These are phyloP conservation scores for Triplophysa bombifrons DNA, from an alignment of 2,797 vertebrate genomes.

Conservation along the genomic window DNA sequence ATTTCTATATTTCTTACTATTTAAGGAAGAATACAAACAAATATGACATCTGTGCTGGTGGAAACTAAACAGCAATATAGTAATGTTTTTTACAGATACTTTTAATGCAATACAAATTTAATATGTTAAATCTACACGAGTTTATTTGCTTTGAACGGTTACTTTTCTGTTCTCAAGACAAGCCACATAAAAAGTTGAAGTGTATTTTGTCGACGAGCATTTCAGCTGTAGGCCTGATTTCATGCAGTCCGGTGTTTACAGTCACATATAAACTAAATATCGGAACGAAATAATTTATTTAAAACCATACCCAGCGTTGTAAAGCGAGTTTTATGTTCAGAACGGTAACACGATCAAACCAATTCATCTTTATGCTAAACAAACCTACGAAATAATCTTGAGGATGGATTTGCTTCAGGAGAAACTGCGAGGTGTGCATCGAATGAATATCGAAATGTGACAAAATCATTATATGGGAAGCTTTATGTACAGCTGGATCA, in stretches of 20 bases:
- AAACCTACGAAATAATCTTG: background rate
- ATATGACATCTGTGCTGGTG: background rate
- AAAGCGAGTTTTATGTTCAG: background rate
- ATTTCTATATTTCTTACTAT: background rate
- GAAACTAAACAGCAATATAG: background rate
- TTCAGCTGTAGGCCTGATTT: background rate
- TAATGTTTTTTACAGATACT: background rate
- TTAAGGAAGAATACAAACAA: background rate
- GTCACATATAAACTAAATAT: background rate
- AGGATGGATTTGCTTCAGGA: background rate
- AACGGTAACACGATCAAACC: background rate
- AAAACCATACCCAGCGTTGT: background rate
- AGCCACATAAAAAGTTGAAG: too few relatives aligned
- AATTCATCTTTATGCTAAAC: background rate
- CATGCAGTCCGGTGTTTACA: background rate
- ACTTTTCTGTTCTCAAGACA: background rate
- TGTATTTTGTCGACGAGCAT: background rate
- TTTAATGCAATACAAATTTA: background rate
- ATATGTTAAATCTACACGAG: background rate
- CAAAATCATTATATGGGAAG: background rate
- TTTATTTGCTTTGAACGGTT: background rate
- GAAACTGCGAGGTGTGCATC: background rate
- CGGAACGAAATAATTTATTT: constrained; percentile 4
- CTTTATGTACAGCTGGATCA: constrained; percentile 13
- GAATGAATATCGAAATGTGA: background rate